Conservation (phyloP, 1,140 invertebrate genomes). For the Drosophila bifasciata region DNA sequence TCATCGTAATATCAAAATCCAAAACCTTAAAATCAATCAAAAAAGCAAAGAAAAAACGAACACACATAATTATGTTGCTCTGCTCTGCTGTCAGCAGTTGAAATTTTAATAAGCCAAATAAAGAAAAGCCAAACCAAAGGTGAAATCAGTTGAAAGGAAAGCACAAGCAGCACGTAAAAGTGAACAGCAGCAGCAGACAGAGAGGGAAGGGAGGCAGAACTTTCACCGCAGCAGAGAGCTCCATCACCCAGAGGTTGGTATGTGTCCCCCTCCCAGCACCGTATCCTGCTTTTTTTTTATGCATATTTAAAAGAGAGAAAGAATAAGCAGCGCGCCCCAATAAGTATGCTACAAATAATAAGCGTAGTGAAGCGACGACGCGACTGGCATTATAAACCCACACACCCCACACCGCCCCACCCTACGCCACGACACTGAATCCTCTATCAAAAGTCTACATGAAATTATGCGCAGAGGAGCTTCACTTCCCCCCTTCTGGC, state of each 20-base stretch:
- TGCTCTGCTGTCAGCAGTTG: neutral
- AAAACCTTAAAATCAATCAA: too few relatives aligned
- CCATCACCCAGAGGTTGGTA: constrained; percentile 18
- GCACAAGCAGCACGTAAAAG: constrained; percentile 26
- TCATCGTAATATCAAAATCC: too few relatives aligned
- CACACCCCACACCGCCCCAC: neutral
- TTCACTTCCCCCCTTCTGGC: constrained; percentile 23
- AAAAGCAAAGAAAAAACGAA: too few relatives aligned
- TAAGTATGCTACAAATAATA: constrained; percentile 71
- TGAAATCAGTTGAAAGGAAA: constrained; percentile 40
- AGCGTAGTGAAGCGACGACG: constrained; percentile 57
- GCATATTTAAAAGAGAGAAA: constrained; percentile 51
- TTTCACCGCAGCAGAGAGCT: constrained; percentile 4
- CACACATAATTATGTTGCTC: too few relatives aligned
- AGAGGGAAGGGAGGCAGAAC: constrained; percentile 24
- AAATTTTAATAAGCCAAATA: constrained; percentile 69
- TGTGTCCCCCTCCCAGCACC: constrained; percentile 1
- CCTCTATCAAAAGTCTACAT: constrained; percentile 36
- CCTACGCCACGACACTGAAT: too few relatives aligned
- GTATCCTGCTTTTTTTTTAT: constrained; percentile 51
- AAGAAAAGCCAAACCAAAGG: constrained; percentile 33
- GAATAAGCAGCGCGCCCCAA: constrained; percentile 27
- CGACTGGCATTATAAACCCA: constrained; percentile 54
- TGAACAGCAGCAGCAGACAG: constrained; percentile 38
- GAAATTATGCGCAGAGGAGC: constrained; percentile 51